Conservation (phyloP, 2,888 invertebrate species). For the Chrysina gloriosa region DNA sequence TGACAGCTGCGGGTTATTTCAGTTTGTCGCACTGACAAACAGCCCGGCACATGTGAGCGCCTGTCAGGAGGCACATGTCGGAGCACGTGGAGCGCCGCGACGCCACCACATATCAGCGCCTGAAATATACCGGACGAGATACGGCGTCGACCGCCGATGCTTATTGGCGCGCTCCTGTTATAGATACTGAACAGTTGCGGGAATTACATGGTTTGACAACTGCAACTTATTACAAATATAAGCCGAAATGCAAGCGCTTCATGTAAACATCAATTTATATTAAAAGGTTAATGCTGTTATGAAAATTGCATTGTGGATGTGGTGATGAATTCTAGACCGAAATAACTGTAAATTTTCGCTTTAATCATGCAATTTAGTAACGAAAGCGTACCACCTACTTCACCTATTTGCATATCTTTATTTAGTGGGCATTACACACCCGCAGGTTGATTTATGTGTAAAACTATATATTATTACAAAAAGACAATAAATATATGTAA, state of each 20-base stretch:
- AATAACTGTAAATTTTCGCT: too few species aligned
- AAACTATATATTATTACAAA: too few species aligned
- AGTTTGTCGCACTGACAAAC: constrained; percentile 59
- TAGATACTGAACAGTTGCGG: constrained; percentile 43
- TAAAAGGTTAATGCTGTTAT: neutral
- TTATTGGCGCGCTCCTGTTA: constrained; percentile 39
- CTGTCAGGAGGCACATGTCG: constrained; percentile 68
- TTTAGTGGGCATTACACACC: too few species aligned
- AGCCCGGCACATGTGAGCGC: constrained; percentile 66
- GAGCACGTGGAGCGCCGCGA: constrained; percentile 71
- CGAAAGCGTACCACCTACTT: too few species aligned
- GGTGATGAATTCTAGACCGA: too few species aligned
- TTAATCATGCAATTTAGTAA: too few species aligned
- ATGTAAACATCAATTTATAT: constrained; percentile 29
- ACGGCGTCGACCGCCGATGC: constrained; percentile 36
- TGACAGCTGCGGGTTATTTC: constrained; percentile 64
- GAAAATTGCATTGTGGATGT: neutral
- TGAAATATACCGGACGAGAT: constrained; percentile 51
- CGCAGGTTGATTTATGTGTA: too few species aligned
- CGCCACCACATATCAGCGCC: constrained; percentile 62
- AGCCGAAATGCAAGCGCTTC: constrained; percentile 8
- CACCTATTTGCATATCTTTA: too few species aligned
- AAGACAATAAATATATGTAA: too few species aligned
- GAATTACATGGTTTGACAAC: constrained; percentile 43
- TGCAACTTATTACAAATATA: constrained; percentile 29